These are phyloP conservation scores for Stegodyphus dumicola DNA, from an alignment of 1,140 invertebrate genomes.

Conservation along the genomic window DNA sequence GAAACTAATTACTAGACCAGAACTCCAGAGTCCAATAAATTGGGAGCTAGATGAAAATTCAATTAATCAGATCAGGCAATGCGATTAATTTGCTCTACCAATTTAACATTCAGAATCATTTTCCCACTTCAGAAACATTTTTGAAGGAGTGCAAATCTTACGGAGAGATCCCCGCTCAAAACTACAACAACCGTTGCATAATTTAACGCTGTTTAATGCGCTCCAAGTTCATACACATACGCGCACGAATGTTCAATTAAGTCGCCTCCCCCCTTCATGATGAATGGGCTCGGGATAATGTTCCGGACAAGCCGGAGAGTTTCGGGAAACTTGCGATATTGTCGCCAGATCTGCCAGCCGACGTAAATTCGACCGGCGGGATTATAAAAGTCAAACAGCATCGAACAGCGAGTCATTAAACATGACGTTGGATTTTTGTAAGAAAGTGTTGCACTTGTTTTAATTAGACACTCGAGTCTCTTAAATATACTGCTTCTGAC, in stretches of 20 bases:
- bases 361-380: conserved; percentile 9
- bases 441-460: conserved; percentile 27
- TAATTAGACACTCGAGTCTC: conserved; percentile 8
- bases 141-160: conserved; percentile 1
- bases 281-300: conserved; percentile 32
- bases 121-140: conserved; percentile 7
- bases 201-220: conserved; percentile 44
- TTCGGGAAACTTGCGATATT: not conserved
- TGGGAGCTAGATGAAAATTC: not conserved
- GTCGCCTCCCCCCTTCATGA: not conserved
- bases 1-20: no score
- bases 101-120: conserved; percentile 35
- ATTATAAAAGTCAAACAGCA: conserved; percentile 49
- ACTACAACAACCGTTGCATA: conserved; percentile 30
- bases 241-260: conserved; percentile 40
- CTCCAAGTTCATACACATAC: conserved; percentile 26
- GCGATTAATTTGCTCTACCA: conserved; percentile 11
- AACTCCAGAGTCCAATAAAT: not conserved
- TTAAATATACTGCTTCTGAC: no score
- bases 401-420: conserved; percentile 25
- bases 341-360: conserved; percentile 21
- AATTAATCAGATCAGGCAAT: conserved; percentile 21
- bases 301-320: not conserved
- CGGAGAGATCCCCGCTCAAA: not conserved
- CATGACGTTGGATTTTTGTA: conserved; percentile 26